Conservation (phyloP, 2,888 invertebrate genomes). For the Palloptera scutellata region DNA sequence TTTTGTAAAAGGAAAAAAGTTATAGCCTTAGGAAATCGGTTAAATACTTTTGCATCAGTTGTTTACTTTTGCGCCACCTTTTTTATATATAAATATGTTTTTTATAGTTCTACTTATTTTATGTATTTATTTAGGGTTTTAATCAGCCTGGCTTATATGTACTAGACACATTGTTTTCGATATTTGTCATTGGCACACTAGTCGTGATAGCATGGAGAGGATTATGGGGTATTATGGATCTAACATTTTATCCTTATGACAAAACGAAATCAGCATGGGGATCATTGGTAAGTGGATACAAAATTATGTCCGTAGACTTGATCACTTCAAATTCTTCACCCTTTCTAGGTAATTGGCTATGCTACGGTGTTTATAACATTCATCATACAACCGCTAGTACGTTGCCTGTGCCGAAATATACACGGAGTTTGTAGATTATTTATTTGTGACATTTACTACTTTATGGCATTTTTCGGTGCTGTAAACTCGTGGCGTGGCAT, state of each 20-base stretch:
- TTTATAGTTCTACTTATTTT: not conserved
- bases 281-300: constrained; percentile 74
- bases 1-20: not conserved
- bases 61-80: too few relatives aligned
- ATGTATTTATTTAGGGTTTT: constrained; percentile 69
- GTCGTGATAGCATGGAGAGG: constrained; percentile 92
- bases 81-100: not conserved
- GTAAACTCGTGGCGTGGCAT: constrained; percentile 90
- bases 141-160: constrained; percentile 77
- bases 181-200: constrained; percentile 81
- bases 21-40: not conserved
- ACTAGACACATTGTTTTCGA: constrained; percentile 86
- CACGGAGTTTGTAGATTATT: constrained; percentile 74
- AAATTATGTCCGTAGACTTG: not conserved
- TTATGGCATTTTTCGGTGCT: constrained; percentile 80
- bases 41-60: too few relatives aligned
- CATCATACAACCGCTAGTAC: constrained; percentile 76
- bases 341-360: constrained; percentile 71
- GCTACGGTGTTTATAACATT: constrained; percentile 76
- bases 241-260: constrained; percentile 79
- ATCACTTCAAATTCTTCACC: not conserved
- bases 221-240: constrained; percentile 82
- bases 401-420: constrained; percentile 73
- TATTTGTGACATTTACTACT: constrained; percentile 78
- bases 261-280: constrained; percentile 75